These are phyloP conservation scores for Channa argus DNA, from an alignment of 2,113 vertebrate genomes.

Conservation along the genomic window DNA sequence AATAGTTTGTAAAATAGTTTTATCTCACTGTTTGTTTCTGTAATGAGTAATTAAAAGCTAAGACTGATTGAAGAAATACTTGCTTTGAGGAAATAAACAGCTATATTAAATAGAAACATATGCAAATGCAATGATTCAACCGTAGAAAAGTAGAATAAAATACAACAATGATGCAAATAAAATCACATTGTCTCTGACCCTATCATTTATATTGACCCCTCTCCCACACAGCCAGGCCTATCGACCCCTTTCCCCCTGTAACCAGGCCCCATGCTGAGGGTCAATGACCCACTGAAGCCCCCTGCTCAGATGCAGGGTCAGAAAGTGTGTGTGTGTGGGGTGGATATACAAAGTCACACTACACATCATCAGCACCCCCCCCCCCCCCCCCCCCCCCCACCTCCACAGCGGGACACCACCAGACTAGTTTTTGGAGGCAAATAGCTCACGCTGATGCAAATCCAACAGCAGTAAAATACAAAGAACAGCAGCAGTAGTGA, in stretches of 20 bases:
- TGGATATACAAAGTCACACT: background rate
- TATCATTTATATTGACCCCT: constrained; percentile 35
- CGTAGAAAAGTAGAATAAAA: background rate
- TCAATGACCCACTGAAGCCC: constrained; percentile 56
- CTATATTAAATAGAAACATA: too few species aligned
- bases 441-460: background rate
- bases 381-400: constrained; percentile 5
- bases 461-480: background rate
- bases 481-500: background rate
- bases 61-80: too few species aligned
- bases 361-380: constrained; percentile 3
- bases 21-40: too few species aligned
- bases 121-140: too few species aligned
- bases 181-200: constrained; percentile 8
- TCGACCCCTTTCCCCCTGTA: constrained; percentile 56
- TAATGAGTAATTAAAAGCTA: too few species aligned
- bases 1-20: too few species aligned
- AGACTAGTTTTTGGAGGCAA: too few species aligned
- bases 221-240: constrained; percentile 33
- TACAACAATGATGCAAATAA: background rate
- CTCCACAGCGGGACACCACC: background rate
- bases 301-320: constrained; percentile 39
- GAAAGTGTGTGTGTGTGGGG: constrained; percentile 20
- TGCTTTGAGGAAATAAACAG: too few species aligned
- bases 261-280: constrained; percentile 57